phyloP scores from a whole-genome alignment of 1,140 invertebrate species.

The Tetranychus urticae region DNA sequence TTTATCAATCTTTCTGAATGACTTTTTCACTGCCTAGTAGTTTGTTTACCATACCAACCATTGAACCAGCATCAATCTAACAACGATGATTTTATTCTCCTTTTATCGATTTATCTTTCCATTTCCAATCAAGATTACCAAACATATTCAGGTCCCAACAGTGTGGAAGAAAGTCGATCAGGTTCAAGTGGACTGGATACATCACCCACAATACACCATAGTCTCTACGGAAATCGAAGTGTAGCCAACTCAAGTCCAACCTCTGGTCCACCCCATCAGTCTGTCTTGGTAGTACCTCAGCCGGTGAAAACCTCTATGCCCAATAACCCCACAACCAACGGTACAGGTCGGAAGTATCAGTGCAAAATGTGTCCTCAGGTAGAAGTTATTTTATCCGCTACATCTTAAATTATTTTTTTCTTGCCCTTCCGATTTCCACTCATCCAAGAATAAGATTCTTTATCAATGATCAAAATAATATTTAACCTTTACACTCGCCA shows the following conservation, averaged over 20 bases:
- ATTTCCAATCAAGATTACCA: neutral
- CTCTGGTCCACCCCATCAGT: slow-evolving; percentile 16
- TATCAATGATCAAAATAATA: neutral
- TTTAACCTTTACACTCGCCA: neutral
- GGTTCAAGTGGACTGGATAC: slow-evolving; percentile 13
- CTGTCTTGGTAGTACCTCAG: slow-evolving; percentile 66
- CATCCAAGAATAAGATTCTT: no score
- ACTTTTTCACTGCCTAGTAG: no score
- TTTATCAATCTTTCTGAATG: no score
- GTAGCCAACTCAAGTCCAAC: slow-evolving; percentile 13
- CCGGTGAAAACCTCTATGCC: slow-evolving; percentile 53
- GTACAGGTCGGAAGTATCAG: slow-evolving; percentile 46
- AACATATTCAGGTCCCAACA: neutral
- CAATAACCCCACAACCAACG: slow-evolving; percentile 3
- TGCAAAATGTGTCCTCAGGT: slow-evolving; percentile 98
- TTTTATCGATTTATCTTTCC: no score
- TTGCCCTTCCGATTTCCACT: neutral
- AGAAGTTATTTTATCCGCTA: slow-evolving; percentile 4
- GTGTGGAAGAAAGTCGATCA: slow-evolving; percentile 2
- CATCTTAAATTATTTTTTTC: neutral
- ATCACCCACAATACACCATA: slow-evolving; percentile 11
- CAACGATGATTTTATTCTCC: no score
- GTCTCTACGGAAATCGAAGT: slow-evolving; percentile 11
- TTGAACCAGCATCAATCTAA: no score
- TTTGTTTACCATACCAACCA: no score